phyloP scores from a whole-genome alignment of 2,888 invertebrate genomes.

The Sminthurinus aureus region DNA sequence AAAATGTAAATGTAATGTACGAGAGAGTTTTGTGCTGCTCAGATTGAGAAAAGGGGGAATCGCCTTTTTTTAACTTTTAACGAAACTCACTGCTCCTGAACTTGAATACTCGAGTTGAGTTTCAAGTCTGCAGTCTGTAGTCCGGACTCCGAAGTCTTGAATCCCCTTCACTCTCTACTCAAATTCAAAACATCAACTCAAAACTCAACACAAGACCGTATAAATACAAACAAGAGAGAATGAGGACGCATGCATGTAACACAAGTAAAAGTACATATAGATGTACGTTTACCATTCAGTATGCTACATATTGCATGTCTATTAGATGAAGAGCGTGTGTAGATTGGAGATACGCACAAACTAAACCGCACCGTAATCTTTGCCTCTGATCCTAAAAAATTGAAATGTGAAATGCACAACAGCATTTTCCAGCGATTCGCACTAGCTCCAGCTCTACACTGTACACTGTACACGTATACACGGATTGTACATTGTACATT shows the following conservation, averaged over 20 bases:
- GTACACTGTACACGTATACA: no score
- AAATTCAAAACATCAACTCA: neutral
- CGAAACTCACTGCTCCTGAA: neutral
- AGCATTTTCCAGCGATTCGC: slow-evolving; percentile 17
- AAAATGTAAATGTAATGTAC: no score
- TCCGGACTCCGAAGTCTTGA: no score
- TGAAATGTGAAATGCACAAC: slow-evolving; percentile 11
- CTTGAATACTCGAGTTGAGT: no score
- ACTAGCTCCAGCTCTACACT: no score
- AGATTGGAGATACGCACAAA: neutral
- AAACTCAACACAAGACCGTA: neutral
- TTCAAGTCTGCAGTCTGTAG: no score
- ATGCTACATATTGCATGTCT: neutral
- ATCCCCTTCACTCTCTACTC: no score
- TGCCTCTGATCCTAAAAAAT: slow-evolving; percentile 5
- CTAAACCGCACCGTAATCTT: neutral
- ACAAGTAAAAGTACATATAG: no score
- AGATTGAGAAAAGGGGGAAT: slow-evolving; percentile 10
- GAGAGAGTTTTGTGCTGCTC: no score
- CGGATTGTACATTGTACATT: no score
- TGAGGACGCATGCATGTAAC: no score
- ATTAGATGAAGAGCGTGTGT: neutral
- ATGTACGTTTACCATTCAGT: no score
- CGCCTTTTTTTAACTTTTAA: slow-evolving; percentile 29
- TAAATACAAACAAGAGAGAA: neutral